A percentile compares a stretch with the other conserved stretches of the same genome.
Evolutionary conservation across 1,140 invertebrate genomes (phyloP).

Genomic region (Temnothorax nylanderi): DNA sequence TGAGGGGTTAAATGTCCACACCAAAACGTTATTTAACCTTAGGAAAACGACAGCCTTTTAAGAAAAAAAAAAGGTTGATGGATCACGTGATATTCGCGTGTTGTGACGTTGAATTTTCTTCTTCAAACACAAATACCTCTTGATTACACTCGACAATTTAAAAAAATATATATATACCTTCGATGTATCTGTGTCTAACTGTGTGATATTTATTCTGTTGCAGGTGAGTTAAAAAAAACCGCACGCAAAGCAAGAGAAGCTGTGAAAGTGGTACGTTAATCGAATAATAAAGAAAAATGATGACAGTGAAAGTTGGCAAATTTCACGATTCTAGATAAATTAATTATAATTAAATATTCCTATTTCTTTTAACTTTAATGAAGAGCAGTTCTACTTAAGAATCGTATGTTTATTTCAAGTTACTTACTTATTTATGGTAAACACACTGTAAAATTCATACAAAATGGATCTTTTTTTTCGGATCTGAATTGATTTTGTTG

Average conservation of each 20-base stretch:
- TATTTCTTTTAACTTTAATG: background rate
- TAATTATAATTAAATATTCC: background rate
- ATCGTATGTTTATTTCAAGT: background rate
- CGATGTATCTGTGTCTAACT: background rate
- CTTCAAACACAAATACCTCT: background rate
- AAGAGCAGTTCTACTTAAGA: background rate
- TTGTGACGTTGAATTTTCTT: slow-evolving; percentile 8
- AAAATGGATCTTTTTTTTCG: background rate
- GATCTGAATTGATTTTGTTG: background rate
- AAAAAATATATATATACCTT: background rate
- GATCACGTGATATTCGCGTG: background rate
- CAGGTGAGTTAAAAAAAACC: slow-evolving; percentile 33
- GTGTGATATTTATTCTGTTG: slow-evolving; percentile 35
- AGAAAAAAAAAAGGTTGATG: background rate
- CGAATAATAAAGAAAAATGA: background rate
- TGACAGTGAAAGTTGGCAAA: background rate
- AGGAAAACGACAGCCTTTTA: background rate
- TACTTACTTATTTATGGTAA: background rate
- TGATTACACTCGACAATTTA: background rate
- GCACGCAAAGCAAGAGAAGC: background rate
- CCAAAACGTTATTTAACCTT: slow-evolving; percentile 5
- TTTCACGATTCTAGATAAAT: background rate
- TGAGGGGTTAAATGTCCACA: slow-evolving; percentile 12
- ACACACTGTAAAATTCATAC: background rate
- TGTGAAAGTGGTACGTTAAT: slow-evolving; percentile 1